Percentiles rank a stretch among this genome's conserved stretches.
Evolutionary conservation across 2,888 invertebrate species (phyloP).

Genomic region (Pycnomerus fuliginosus): DNA sequence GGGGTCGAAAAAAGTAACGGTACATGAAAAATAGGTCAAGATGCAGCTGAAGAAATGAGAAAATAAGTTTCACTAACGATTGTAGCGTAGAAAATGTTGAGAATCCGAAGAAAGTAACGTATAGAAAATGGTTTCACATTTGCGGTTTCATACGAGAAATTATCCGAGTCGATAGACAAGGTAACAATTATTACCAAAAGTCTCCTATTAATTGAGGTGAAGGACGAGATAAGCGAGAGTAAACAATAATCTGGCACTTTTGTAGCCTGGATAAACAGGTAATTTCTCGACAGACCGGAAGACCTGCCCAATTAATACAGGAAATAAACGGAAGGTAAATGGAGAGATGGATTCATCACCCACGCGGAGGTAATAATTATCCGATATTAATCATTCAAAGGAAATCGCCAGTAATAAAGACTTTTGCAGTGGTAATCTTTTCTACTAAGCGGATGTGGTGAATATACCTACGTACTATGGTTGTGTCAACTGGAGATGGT

Average conservation of each 20-base stretch:
- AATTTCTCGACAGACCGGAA: no score
- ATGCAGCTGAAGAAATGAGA: conserved; percentile 17
- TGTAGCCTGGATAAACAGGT: no score
- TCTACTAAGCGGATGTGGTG: conserved; percentile 29
- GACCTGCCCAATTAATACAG: no score
- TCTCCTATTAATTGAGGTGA: conserved; percentile 7
- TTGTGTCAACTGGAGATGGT: conserved; percentile 20
- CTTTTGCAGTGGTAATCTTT: conserved; percentile 25
- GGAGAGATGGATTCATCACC: no score
- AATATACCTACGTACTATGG: conserved; percentile 7
- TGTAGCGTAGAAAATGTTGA: conserved; percentile 23
- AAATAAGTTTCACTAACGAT: conserved; percentile 21
- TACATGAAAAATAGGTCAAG: conserved; percentile 21
- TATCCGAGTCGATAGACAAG: conserved; percentile 2
- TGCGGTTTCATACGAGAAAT: conserved; percentile 18
- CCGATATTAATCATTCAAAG: conserved; percentile 25
- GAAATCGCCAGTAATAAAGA: conserved; percentile 29
- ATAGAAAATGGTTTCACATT: conserved; percentile 20
- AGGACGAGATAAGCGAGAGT: conserved; percentile 10
- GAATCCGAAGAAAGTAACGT: conserved; percentile 20
- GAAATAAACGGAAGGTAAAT: no score
- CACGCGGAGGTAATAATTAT: no score
- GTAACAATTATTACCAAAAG: conserved; percentile 13
- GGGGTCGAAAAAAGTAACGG: conserved; percentile 19
- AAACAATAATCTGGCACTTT: no score